A percentile compares a stretch with the other conserved stretches of the same genome.
Conservation (phyloP, 1,140 invertebrate genomes). For the Stegodyphus dumicola region DNA sequence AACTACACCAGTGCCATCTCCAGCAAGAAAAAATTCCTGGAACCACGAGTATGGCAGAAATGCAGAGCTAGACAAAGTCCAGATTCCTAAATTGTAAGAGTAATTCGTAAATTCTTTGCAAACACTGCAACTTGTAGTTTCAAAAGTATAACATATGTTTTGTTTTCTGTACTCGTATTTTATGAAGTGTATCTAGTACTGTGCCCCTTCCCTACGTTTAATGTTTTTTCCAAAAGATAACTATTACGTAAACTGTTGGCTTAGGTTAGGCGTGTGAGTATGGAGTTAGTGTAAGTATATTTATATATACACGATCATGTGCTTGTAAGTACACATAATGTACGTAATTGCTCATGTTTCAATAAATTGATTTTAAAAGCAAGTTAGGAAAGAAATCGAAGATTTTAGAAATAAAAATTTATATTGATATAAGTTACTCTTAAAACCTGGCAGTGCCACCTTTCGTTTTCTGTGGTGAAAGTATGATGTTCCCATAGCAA, state of each 20-base stretch:
- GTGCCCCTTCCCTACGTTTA: background rate
- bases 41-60: constrained; percentile 82
- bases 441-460: no score
- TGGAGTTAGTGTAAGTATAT: background rate
- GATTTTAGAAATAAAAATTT: no score
- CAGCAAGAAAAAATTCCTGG: constrained; percentile 64
- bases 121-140: background rate
- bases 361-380: no score
- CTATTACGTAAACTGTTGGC: background rate
- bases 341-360: no score
- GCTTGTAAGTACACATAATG: no score
- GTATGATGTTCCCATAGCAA: no score
- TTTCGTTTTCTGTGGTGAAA: no score
- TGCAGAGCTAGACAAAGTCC: constrained; percentile 94
- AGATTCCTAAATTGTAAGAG: constrained; percentile 97
- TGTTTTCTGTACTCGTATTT: background rate
- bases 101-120: background rate
- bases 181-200: background rate
- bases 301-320: no score
- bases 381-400: no score
- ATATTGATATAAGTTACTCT: no score
- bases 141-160: background rate
- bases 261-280: background rate
- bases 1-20: constrained; percentile 39
- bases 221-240: background rate